Percentiles rank a stretch among this genome's conserved stretches.
These are phyloP conservation scores for Palythoa caribaeorum DNA, from an alignment of 92 coral and sea anemone species.

Conservation along the genomic window DNA sequence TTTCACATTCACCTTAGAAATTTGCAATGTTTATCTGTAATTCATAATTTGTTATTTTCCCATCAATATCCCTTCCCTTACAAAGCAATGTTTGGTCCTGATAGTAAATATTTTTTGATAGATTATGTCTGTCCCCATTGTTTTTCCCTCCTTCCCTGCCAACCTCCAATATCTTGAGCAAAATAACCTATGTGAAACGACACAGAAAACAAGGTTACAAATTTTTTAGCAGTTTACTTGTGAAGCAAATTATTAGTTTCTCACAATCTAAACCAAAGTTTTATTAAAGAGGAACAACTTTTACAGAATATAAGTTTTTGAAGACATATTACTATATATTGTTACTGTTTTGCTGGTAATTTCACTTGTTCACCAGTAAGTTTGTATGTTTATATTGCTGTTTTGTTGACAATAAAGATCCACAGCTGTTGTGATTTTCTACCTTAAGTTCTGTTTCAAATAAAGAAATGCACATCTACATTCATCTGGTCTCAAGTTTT, in stretches of 20 bases:
- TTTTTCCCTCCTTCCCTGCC: conserved; percentile 2
- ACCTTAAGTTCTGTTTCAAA: conserved; percentile 18
- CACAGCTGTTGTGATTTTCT: not conserved
- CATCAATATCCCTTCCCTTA: not conserved
- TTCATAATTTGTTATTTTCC: not conserved
- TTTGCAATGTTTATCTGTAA: conserved; percentile 3
- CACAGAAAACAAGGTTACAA: conserved; percentile 1
- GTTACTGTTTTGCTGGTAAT: conserved; percentile 3
- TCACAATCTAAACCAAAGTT: conserved; percentile 12
- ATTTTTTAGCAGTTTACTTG: conserved; percentile 13
- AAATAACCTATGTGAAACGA: not conserved
- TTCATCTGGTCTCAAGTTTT: conserved; percentile 17
- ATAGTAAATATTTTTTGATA: not conserved
- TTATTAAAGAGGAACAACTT: not conserved
- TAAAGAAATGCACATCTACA: conserved; percentile 34
- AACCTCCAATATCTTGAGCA: conserved; percentile 8
- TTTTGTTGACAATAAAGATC: conserved; percentile 8
- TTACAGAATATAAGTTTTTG: not conserved
- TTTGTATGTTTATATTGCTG: not conserved
- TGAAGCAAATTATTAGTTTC: not conserved
- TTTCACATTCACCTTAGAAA: not conserved
- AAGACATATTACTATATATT: not conserved
- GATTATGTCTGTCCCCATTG: not conserved
- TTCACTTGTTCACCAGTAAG: conserved; percentile 11
- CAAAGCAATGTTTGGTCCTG: conserved; percentile 15